phyloP scores from a whole-genome alignment of 1,140 invertebrate species.

The Drosophila arizonae region DNA sequence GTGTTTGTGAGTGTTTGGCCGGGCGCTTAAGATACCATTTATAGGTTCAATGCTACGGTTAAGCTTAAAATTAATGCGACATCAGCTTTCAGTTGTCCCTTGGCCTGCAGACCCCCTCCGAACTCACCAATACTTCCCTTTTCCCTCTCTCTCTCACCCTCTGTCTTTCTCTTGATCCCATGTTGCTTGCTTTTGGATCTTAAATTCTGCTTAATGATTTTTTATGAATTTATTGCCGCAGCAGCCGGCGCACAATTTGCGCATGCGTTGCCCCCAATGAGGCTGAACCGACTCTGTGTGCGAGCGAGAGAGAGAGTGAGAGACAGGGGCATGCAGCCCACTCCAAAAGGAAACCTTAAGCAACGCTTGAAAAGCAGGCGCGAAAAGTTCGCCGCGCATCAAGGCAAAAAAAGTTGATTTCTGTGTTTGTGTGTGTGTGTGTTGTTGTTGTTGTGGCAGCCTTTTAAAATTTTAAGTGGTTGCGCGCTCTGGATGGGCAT shows the following conservation, averaged over 20 bases:
- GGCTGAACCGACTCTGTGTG: slow-evolving; percentile 40
- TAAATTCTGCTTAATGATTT: slow-evolving; percentile 76
- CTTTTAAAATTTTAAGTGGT: slow-evolving; percentile 71
- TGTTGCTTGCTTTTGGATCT: slow-evolving; percentile 39
- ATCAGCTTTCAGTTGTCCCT: slow-evolving; percentile 33
- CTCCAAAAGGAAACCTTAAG: slow-evolving; percentile 35
- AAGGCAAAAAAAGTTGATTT: slow-evolving; percentile 51
- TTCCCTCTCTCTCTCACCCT: not conserved
- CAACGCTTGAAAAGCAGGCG: slow-evolving; percentile 48
- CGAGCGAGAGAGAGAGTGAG: not conserved
- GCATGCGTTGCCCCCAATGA: slow-evolving; percentile 77
- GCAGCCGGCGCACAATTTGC: slow-evolving; percentile 74
- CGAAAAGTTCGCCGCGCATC: slow-evolving; percentile 52
- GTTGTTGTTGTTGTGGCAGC: slow-evolving; percentile 48
- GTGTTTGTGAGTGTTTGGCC: slow-evolving; percentile 52
- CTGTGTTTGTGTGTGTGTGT: slow-evolving; percentile 31
- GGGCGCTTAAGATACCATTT: slow-evolving; percentile 68
- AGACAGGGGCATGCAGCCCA: slow-evolving; percentile 34
- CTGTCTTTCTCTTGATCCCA: not conserved
- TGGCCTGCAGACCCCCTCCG: slow-evolving; percentile 9
- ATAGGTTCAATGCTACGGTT: slow-evolving; percentile 41
- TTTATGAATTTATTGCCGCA: slow-evolving; percentile 78
- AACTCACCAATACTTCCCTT: too few relatives aligned
- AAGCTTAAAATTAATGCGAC: slow-evolving; percentile 75
- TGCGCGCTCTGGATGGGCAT: slow-evolving; percentile 54